These are phyloP conservation scores for Oryzias melastigma DNA, from an alignment of 2,113 vertebrate genomes.

Conservation along the genomic window DNA sequence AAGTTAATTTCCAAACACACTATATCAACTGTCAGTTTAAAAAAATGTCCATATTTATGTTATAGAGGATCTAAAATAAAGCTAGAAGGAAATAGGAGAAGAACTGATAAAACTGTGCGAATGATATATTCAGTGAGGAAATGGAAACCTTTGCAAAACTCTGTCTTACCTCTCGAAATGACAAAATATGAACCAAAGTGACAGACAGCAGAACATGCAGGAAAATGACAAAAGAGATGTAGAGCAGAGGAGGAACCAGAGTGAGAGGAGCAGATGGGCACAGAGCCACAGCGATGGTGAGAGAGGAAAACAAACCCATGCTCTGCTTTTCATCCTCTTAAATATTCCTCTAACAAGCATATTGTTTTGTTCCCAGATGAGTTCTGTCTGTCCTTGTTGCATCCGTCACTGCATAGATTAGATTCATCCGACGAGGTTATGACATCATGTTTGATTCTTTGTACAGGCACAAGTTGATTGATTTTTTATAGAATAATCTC, in stretches of 20 bases:
- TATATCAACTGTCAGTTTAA: no score
- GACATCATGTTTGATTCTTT: conserved; percentile 42
- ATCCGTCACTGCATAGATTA: conserved; percentile 58
- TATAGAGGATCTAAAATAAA: no score
- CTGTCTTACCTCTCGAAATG: not conserved
- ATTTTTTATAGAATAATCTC: conserved; percentile 73
- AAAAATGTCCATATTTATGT: no score
- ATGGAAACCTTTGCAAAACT: no score
- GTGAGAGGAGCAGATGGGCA: conserved; percentile 12
- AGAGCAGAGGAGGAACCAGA: not conserved
- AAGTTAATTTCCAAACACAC: no score
- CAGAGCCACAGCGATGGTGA: conserved; percentile 20
- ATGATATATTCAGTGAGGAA: no score
- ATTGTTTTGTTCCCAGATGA: conserved; percentile 34
- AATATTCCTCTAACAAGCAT: conserved; percentile 47
- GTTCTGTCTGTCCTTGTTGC: conserved; percentile 53
- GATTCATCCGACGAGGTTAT: conserved; percentile 63
- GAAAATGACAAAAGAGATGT: conserved; percentile 3
- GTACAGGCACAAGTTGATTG: conserved; percentile 54
- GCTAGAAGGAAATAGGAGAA: no score
- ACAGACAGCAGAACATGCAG: not conserved
- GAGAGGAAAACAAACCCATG: conserved; percentile 22
- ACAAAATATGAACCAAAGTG: conserved; percentile 9
- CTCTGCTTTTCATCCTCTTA: conserved; percentile 36
- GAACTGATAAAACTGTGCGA: no score